Conservation (phyloP, 2,797 vertebrate species). For the Tarsius wallacei region DNA sequence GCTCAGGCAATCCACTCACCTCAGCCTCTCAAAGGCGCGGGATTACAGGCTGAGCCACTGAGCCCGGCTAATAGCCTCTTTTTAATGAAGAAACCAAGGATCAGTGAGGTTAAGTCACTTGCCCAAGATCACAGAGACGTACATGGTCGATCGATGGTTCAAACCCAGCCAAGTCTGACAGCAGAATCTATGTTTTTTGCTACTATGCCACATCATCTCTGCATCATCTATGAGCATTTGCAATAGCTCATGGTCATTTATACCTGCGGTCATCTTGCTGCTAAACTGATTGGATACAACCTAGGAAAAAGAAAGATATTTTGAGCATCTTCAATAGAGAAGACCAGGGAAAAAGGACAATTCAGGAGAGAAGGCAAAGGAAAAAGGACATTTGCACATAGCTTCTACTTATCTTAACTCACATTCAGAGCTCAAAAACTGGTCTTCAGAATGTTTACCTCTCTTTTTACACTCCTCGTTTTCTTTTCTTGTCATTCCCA, state of each 20-base stretch:
- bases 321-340: background rate
- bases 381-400: no score
- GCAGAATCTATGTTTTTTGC: background rate
- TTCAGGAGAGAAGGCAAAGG: no score
- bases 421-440: background rate
- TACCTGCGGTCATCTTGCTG: background rate
- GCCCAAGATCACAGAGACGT: background rate
- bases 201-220: background rate
- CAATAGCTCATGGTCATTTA: background rate
- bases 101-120: no score
- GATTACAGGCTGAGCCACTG: no score
- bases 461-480: background rate
- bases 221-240: background rate
- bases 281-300: background rate
- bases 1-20: no score
- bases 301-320: background rate
- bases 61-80: background rate
- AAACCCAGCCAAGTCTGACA: background rate
- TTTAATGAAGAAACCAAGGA: no score
- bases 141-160: background rate
- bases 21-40: no score
- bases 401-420: background rate
- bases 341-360: background rate
- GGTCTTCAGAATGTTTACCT: background rate
- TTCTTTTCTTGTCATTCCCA: background rate